A percentile compares a stretch with the other conserved stretches of the same genome.
These are phyloP conservation scores for Phrynocephalus guinanensis DNA, from an alignment of 2,797 vertebrate species.

Conservation along the genomic window DNA sequence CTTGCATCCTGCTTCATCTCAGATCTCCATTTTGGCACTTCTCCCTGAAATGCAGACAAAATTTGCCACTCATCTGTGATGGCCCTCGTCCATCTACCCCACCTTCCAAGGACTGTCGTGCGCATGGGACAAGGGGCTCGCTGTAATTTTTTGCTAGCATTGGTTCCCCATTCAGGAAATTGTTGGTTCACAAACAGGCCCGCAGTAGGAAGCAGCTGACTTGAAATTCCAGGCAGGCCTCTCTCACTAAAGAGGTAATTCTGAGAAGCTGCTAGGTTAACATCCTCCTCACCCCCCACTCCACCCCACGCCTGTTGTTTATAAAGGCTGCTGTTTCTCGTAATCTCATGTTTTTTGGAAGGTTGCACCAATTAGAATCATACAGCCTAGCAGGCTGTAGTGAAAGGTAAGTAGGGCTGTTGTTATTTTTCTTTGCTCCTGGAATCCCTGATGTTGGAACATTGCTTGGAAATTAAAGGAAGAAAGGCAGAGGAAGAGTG, in stretches of 20 bases:
- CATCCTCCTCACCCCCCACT: neutral
- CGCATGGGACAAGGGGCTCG: neutral
- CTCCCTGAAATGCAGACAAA: neutral
- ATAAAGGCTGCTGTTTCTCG: neutral
- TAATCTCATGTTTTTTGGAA: neutral
- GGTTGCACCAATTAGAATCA: neutral
- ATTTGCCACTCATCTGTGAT: slow-evolving; percentile 3
- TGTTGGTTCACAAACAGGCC: slow-evolving; percentile 27
- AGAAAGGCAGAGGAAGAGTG: neutral
- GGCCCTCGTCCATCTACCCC: slow-evolving; percentile 22
- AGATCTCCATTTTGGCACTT: slow-evolving; percentile 34
- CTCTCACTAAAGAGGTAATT: neutral
- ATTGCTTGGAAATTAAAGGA: slow-evolving; percentile 11
- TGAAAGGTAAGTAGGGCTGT: neutral
- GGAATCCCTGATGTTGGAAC: neutral
- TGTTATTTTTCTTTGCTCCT: neutral
- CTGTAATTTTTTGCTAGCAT: slow-evolving; percentile 9
- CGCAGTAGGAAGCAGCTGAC: neutral
- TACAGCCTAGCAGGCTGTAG: neutral
- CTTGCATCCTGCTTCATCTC: neutral
- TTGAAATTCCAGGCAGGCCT: slow-evolving; percentile 2
- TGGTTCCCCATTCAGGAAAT: slow-evolving; percentile 38
- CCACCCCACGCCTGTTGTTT: neutral
- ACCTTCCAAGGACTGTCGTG: neutral
- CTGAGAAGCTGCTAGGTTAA: slow-evolving; percentile 8